Evolutionary conservation across 2,113 vertebrate species (phyloP).

Genomic region (Turdus rufiventris): DNA sequence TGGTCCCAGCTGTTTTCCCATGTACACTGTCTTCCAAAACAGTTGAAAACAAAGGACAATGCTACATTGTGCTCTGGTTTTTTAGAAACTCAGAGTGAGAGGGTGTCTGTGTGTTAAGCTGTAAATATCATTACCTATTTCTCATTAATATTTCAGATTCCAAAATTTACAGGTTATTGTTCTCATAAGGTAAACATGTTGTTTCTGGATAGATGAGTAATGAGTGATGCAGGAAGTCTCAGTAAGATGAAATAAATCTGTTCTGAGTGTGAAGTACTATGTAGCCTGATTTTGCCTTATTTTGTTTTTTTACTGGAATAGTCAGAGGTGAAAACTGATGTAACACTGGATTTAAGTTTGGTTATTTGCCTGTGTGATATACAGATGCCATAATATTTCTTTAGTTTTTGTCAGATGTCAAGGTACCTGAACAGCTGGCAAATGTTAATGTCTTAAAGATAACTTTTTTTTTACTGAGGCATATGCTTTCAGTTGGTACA

Average conservation of each 20-base stretch:
- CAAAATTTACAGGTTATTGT: conserved; percentile 44
- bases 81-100: background rate
- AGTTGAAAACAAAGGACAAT: background rate
- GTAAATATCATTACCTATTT: conserved; percentile 34
- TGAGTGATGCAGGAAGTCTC: background rate
- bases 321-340: background rate
- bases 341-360: conserved; percentile 13
- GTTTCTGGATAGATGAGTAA: conserved; percentile 15
- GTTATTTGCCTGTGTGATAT: background rate
- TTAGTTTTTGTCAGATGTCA: conserved; percentile 22
- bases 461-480: background rate
- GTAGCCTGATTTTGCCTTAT: background rate
- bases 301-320: background rate
- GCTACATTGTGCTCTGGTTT: background rate
- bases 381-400: conserved; percentile 25
- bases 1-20: background rate
- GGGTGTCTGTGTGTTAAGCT: background rate
- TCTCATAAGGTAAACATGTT: conserved; percentile 23
- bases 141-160: conserved; percentile 47
- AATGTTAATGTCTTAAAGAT: background rate
- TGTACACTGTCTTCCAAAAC: background rate
- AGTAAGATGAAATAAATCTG: background rate
- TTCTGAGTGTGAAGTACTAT: background rate
- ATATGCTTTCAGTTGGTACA: background rate
- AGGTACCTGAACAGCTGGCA: background rate